Evolutionary conservation across 2,797 vertebrate genomes (phyloP).

Genomic region (Prionace glauca): DNA sequence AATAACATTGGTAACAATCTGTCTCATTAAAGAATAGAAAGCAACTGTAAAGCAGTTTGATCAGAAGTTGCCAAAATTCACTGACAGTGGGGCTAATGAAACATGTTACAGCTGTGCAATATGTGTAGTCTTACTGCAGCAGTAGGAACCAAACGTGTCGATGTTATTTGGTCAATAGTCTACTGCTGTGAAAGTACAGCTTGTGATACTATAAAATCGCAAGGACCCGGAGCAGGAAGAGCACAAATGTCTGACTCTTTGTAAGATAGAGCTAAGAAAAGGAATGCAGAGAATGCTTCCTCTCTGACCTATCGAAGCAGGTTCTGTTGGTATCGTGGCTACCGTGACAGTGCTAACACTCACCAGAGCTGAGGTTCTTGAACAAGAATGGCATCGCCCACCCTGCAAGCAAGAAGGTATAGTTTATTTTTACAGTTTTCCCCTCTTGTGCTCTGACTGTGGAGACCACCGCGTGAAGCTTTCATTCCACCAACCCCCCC

Average conservation of each 20-base stretch:
- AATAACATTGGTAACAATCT: conserved; percentile 12
- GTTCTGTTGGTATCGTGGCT: conserved; percentile 50
- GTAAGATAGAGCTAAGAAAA: conserved; percentile 50
- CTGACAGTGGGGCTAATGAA: conserved; percentile 59
- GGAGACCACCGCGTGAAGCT: conserved; percentile 80
- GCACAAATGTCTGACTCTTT: conserved; percentile 48
- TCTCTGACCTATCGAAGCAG: conserved; percentile 50
- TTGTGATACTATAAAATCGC: conserved; percentile 52
- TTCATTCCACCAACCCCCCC: not conserved
- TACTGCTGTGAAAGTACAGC: conserved; percentile 47
- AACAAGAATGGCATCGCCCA: conserved; percentile 84
- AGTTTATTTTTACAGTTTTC: conserved; percentile 90
- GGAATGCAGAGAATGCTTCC: conserved; percentile 71
- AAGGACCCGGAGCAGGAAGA: conserved; percentile 59
- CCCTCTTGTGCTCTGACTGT: conserved; percentile 63
- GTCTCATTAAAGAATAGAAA: not conserved
- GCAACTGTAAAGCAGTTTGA: conserved; percentile 48
- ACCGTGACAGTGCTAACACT: conserved; percentile 88
- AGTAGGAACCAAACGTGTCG: conserved; percentile 46
- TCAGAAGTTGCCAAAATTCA: conserved; percentile 67
- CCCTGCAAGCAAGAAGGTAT: conserved; percentile 82
- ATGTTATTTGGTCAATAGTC: conserved; percentile 41
- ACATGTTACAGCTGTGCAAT: conserved; percentile 70
- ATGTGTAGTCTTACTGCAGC: conserved; percentile 44
- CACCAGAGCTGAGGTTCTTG: conserved; percentile 78